phyloP scores from a whole-genome alignment of 2,888 invertebrate species.

The Watsonalla cultraria region DNA sequence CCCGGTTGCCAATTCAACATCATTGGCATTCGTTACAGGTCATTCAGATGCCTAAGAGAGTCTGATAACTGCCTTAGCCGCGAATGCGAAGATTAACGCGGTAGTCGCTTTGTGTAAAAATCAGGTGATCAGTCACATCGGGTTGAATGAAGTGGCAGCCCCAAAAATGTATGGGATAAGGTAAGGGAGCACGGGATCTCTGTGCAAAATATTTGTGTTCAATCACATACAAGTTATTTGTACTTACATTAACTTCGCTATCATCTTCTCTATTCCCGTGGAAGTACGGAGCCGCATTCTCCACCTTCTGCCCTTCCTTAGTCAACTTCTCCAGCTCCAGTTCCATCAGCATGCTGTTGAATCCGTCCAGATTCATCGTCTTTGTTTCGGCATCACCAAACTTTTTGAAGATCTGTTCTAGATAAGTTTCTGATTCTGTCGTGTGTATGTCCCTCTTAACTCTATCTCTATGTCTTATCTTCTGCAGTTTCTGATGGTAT shows the following conservation, averaged over 20 bases:
- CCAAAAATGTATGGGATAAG: no score
- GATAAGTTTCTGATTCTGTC: conserved; percentile 77
- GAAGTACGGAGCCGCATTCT: conserved; percentile 36
- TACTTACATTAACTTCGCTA: conserved; percentile 69
- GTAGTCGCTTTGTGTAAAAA: no score
- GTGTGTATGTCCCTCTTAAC: conserved; percentile 42
- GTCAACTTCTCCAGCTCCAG: conserved; percentile 77
- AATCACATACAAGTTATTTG: neutral
- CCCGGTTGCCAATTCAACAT: no score
- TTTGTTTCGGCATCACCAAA: conserved; percentile 82
- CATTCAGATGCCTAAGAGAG: no score
- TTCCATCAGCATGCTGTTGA: conserved; percentile 81
- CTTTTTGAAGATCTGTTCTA: conserved; percentile 82
- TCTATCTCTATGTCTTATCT: conserved; percentile 35
- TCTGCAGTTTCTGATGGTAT: conserved; percentile 52
- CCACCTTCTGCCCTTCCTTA: conserved; percentile 51
- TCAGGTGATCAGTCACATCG: no score
- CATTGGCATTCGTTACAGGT: no score
- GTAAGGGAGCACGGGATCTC: no score
- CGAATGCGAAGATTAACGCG: no score
- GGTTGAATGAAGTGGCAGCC: no score
- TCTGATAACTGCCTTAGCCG: no score
- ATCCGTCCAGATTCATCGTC: conserved; percentile 82
- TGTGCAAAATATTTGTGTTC: no score
- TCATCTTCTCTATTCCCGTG: conserved; percentile 40